Evolutionary conservation across 2,888 invertebrate species (phyloP), one percentile per base, ranked within the genome.

Genomic region (Drosophila kuntzei): DNA sequence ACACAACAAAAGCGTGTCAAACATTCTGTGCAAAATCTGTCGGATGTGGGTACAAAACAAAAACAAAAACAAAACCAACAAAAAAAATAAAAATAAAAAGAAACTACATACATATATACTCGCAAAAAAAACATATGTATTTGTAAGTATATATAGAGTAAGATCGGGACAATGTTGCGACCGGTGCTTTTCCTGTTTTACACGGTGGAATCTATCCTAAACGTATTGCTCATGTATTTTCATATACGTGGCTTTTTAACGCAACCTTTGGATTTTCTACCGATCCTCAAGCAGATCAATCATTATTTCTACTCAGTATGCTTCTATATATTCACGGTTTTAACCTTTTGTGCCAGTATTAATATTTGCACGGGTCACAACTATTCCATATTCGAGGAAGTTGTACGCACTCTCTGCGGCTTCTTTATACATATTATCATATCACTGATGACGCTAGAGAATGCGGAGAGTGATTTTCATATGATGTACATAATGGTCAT

Each of bases 1-100:
- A 49, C 66, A 58, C 72, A 80, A 85, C 76, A 85, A 87, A 84
- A 79, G 87, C 86, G 79, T 82, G 84, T 78, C 78, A 78, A 72
- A 78, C 49, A 63, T 62, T 44, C 75, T 62, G 55, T 67, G 46
- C 50, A 37, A 57, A 62, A 68, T 66, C 71, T 71, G 71, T 76
- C 76, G 60, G 76, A 54, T 46, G 58, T 37, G 44, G 11, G 44
- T 59, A 27, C 43, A 46, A 20, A 41, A 32, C 18, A n/a, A 34
- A 20, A 61, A 53, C n/a, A 43, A 39, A 14, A 41, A 14, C 11
- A 25, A 41, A 32, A 25, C 5, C 14, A 41, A 14, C 53, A 60
- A 11, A 34, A 27, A 37, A 44, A 29, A 11, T 32, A 9, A 16
- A n/a, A 5, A 43, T 1, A 32, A 5, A 43, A 8, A 41, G n/a